Base-by-base conservation (phyloP, 2,113 vertebrate species). In the Acinonyx jubatus region DNA sequence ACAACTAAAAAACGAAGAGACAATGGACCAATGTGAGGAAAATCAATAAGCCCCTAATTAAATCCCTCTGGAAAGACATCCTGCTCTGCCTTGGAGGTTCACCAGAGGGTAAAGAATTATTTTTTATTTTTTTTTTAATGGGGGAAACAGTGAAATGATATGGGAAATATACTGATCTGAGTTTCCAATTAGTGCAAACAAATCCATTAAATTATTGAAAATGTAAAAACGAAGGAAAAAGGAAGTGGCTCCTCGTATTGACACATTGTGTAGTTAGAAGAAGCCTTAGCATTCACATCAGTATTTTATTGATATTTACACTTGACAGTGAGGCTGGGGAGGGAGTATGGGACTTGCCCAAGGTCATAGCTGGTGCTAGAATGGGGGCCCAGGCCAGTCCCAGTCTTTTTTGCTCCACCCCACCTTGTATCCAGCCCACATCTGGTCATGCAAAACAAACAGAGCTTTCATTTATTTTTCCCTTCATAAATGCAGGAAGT, bases 401-500 rank as follows among this genome's bases (percentile, higher is more conserved):
- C 2, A 7, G 4, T 12, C 61, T 76, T 31, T 33, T 23, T 38
- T n/a, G 10, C 71, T 61, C 38, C 83, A 19, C 36, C 48, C 69
- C 50, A 48, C 38, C 1, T 18, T 29, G 33, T n/a, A 61, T 36
- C 66, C 83, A 48, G 25, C 78, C 86, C 66, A 61, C 95, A 87
- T 88, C 91, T 84, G 96, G 68, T 79, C 83, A n/a, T 41, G 45
- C 80, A 57, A 93, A 95, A 86, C 80, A 97, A 96, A 96, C 52
- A 74, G 82, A 33, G 66, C 69, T 89, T 90, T 81, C 65, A 65
- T 96, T 97, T 93, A 91, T 92, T 96, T 94, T 57, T 73, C 38
- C 68, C 94, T 90, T 87, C 41, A 29, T 92, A 84, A 95, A 96
- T 74, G 86, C 97, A 97, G 97, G 97, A 98, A 98, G 97, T 90